These are phyloP conservation scores for Megaceryle alcyon DNA, from an alignment of 2,797 vertebrate genomes.

Conservation along the genomic window DNA sequence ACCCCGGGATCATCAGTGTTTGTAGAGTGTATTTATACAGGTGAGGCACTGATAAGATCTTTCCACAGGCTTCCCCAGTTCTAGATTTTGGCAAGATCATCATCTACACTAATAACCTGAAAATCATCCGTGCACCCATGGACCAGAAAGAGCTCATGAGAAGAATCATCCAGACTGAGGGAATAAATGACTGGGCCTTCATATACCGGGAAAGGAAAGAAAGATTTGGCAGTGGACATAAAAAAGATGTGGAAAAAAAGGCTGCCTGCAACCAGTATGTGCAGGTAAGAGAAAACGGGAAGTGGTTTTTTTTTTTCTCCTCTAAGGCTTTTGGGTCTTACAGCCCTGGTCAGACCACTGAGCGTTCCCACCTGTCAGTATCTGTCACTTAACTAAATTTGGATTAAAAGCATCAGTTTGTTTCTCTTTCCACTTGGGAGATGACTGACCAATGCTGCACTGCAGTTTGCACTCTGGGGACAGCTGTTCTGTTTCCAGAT, in stretches of 20 bases:
- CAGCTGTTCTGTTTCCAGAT: not conserved
- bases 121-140: constrained; percentile 89
- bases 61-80: constrained; percentile 79
- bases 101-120: constrained; percentile 96
- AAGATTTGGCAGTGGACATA: not conserved
- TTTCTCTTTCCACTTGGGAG: not conserved
- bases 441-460: rapidly evolving
- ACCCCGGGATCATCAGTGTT: not conserved
- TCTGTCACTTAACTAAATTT: not conserved
- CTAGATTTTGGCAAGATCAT: constrained; percentile 97
- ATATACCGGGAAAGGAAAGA: constrained; percentile 61
- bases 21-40: not conserved
- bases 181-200: constrained; percentile 54
- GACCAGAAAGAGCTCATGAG: constrained; percentile 83
- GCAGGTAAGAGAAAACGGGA: constrained; percentile 58
- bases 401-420: not conserved
- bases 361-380: not conserved
- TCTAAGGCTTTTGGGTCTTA: not conserved
- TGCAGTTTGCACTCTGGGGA: not conserved
- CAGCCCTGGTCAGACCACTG: not conserved
- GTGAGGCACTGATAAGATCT: not conserved
- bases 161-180: constrained; percentile 74
- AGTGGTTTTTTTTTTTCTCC: not conserved
- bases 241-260: not conserved
- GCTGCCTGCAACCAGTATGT: not conserved